A percentile compares a stretch with the other conserved stretches of the same genome.
Evolutionary conservation across 2,113 vertebrate species (phyloP).

Genomic region (Pollimyrus isidori): DNA sequence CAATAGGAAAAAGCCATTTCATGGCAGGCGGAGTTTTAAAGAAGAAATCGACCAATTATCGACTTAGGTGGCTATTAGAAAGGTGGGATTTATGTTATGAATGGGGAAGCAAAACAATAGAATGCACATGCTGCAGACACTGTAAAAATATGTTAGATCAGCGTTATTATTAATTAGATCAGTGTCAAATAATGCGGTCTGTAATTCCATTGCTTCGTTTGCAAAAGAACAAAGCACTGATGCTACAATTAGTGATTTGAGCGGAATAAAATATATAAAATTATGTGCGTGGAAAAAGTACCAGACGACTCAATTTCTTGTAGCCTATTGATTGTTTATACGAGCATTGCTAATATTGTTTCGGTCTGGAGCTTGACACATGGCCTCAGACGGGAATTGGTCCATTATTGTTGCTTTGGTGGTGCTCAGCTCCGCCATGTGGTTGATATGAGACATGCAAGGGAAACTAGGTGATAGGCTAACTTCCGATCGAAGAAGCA

Average conservation of each 20-base stretch:
- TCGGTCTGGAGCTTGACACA: not conserved
- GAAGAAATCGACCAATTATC: not conserved
- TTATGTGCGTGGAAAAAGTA: not conserved
- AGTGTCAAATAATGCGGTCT: not conserved
- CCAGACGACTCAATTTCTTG: not conserved
- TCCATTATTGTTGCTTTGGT: not conserved
- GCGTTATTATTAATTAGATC: not conserved
- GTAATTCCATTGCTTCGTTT: not conserved
- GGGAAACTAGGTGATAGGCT: not conserved
- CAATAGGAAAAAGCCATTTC: not conserved
- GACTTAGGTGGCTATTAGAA: not conserved
- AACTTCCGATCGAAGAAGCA: not conserved
- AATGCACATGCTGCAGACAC: not conserved
- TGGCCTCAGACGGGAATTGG: not conserved
- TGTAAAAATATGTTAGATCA: not conserved
- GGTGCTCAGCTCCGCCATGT: not conserved
- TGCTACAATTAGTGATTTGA: not conserved
- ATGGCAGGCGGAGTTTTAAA: not conserved
- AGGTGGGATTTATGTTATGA: slow-evolving; percentile 12
- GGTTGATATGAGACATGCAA: not conserved
- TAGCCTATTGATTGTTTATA: not conserved
- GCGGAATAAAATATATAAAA: not conserved
- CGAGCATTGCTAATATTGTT: not conserved
- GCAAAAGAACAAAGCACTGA: not conserved
- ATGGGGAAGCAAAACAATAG: slow-evolving; percentile 12